Percentiles rank a stretch among this genome's conserved stretches.
phyloP scores from a whole-genome alignment of 2,797 vertebrate species.

The Anguilla obscura region DNA sequence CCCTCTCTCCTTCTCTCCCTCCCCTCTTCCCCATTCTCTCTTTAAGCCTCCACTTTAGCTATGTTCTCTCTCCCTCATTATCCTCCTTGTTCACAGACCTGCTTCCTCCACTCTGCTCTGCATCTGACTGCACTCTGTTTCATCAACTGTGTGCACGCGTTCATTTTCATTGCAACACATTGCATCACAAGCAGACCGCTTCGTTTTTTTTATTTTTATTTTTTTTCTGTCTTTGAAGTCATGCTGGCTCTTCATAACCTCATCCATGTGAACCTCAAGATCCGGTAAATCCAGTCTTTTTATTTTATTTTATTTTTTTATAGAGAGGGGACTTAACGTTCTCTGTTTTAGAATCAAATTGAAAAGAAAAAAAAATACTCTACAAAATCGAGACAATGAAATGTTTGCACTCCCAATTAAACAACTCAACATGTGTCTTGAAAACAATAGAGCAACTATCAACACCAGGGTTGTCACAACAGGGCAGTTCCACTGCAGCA shows the following conservation, averaged over 20 bases:
- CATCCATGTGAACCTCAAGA: conserved; percentile 25
- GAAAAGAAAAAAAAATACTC: neutral
- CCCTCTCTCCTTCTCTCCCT: conserved; percentile 18
- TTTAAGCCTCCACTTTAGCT: conserved; percentile 21
- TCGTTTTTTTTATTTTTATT: conserved; percentile 3
- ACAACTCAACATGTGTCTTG: neutral
- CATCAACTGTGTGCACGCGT: conserved; percentile 32
- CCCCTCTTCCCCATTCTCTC: conserved; percentile 35
- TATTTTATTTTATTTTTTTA: neutral
- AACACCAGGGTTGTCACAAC: neutral
- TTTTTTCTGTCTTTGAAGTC: conserved; percentile 67
- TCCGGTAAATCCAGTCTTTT: conserved; percentile 10
- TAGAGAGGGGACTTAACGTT: neutral
- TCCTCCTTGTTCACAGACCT: neutral
- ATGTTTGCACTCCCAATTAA: neutral
- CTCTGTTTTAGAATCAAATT: neutral
- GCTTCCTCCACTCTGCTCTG: conserved; percentile 18
- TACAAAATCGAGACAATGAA: neutral
- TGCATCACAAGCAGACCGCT: conserved; percentile 62
- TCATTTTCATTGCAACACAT: conserved; percentile 62
- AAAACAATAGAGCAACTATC: neutral
- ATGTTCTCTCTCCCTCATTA: neutral
- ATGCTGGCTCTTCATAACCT: conserved; percentile 64
- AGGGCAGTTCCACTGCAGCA: neutral
- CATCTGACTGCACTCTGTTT: conserved; percentile 32